Percentiles rank a stretch among this genome's conserved stretches.
Conservation (phyloP, 2,888 invertebrate species). For the Torymus tubicola region DNA sequence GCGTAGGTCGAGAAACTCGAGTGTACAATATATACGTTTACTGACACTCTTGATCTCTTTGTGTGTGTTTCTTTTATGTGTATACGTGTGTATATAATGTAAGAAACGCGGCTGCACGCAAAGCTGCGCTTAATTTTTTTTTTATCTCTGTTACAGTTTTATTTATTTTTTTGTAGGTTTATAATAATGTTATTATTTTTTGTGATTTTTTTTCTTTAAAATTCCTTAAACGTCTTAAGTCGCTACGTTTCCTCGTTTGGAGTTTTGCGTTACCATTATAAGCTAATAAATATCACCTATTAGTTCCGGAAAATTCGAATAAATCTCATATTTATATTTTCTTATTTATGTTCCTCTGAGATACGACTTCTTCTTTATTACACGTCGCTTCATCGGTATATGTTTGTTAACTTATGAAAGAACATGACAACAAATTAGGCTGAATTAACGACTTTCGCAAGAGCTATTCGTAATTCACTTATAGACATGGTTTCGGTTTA, state of each 20-base stretch:
- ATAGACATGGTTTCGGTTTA: neutral
- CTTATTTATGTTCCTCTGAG: neutral
- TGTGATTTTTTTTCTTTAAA: constrained; percentile 44
- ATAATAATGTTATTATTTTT: constrained; percentile 4
- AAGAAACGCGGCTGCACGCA: constrained; percentile 25
- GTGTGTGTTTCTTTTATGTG: too few species aligned
- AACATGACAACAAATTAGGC: constrained; percentile 32
- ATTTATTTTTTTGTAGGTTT: constrained; percentile 33
- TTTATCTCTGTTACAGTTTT: constrained; percentile 7
- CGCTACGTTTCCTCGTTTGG: constrained; percentile 25
- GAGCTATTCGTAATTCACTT: neutral
- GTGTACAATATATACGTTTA: constrained; percentile 51
- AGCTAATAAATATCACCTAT: constrained; percentile 53
- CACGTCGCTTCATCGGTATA: neutral
- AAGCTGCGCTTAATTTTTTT: constrained; percentile 32
- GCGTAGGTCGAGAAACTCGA: constrained; percentile 58
- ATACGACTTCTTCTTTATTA: neutral
- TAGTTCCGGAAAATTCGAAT: constrained; percentile 51
- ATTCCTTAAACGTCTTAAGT: constrained; percentile 36
- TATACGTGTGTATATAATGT: constrained; percentile 32
- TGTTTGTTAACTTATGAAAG: constrained; percentile 20
- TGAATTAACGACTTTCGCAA: neutral
- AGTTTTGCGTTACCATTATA: constrained; percentile 46
- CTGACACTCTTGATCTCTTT: constrained; percentile 37
- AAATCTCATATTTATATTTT: constrained; percentile 26